Base-by-base conservation (phyloP, 2,888 invertebrate species). In the Penaeus monodon region DNA sequence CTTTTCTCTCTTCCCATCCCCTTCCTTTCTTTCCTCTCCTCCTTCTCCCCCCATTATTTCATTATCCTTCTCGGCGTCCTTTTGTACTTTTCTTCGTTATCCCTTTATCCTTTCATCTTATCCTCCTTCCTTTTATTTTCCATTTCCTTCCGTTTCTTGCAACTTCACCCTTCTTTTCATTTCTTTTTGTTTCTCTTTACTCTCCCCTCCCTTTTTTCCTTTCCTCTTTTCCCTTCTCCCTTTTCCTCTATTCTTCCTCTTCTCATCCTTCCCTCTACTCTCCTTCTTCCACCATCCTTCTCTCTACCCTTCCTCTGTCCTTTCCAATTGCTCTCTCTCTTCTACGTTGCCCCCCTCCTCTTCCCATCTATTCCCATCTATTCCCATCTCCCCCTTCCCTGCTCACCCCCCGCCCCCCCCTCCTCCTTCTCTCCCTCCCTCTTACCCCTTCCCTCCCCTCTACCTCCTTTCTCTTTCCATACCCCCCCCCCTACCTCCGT, bases 141-240 rank as follows among this genome's bases (percentile, higher is more conserved):
- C 22, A 49, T 38, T 38, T 33, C 22, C 22, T 57, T 63, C 57
- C 14, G 49, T n/a, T 3, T 79, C 85, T 44, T 29, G 44, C 73
- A 38, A 73, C 79, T 73, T 73, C 63, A 29, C 10, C 49, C 10
- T 24, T 12, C 49, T 44, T 14, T 24, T 44, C 12, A 10, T 27
- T 65, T 73, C 33, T 27, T 17, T 27, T 68, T 22, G 49, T 79
- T 74, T 20, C 44, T 80, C 80, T 29, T 33, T 24, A 65, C n/a
- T 38, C 76, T n/a, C 68, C 65, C 57, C 57, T 29, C n/a, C 77
- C 33, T 33, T 49, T 66, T 78, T 33, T 49, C 84, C 22, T 73
- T 65, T 64, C 22, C 74, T 74, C 63, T 12, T 38, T n/a, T 64
- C 12, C 64, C 64, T 29, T 38, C 22, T 70, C 24, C 74, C 57